Percentiles rank a stretch among this genome's conserved stretches.
These are phyloP conservation scores for Triplophysa tibetana DNA, from an alignment of 2,113 vertebrate species.

Conservation along the genomic window DNA sequence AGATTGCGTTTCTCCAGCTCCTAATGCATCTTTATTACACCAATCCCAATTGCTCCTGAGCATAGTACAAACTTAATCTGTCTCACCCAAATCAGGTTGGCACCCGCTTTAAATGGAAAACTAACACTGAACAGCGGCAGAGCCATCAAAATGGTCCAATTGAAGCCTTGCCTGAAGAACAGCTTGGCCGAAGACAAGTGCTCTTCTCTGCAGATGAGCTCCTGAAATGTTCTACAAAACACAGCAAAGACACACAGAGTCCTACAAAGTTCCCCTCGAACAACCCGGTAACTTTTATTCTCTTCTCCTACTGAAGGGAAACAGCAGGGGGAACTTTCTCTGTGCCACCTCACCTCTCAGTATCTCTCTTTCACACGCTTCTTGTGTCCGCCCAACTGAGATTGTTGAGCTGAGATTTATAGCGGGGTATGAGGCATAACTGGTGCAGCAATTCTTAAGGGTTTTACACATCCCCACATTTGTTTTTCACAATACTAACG, in stretches of 20 bases:
- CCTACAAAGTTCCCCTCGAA: slow-evolving; percentile 44
- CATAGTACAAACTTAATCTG: slow-evolving; percentile 70
- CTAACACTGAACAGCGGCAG: slow-evolving; percentile 46
- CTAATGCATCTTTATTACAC: slow-evolving; percentile 75
- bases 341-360: slow-evolving; percentile 39
- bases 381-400: slow-evolving; percentile 15
- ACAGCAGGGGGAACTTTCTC: slow-evolving; percentile 46
- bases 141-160: background rate
- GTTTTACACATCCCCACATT: slow-evolving; percentile 72
- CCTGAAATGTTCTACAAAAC: slow-evolving; percentile 59
- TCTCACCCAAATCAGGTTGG: slow-evolving; percentile 72
- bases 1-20: slow-evolving; percentile 64
- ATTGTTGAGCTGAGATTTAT: slow-evolving; percentile 75
- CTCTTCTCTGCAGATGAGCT: slow-evolving; percentile 2
- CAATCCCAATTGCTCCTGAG: slow-evolving; percentile 64
- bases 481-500: slow-evolving; percentile 80
- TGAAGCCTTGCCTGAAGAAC: slow-evolving; percentile 46
- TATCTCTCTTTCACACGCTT: slow-evolving; percentile 5
- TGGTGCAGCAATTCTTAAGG: slow-evolving; percentile 68
- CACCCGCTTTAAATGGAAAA: slow-evolving; percentile 65
- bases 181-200: slow-evolving; percentile 63
- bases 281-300: slow-evolving; percentile 10
- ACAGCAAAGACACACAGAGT: slow-evolving; percentile 59
- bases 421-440: slow-evolving; percentile 63
- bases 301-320: slow-evolving; percentile 49